Evolutionary conservation across 2,113 vertebrate genomes (phyloP), one percentile per base, ranked within the genome.

Genomic region (Cololabis saira): DNA sequence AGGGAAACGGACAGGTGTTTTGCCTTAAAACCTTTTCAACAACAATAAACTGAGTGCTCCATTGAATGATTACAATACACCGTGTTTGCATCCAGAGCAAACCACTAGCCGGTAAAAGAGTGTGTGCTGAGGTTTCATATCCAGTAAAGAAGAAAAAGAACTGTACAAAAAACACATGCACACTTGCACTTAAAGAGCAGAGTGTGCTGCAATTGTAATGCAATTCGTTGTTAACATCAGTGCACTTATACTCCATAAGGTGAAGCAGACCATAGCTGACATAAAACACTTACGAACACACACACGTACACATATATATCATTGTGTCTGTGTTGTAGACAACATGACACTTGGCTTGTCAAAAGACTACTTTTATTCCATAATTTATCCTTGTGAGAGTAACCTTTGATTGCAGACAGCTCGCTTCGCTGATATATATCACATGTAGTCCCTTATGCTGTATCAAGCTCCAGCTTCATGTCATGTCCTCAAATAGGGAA

Each of bases 1-100:
- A 30, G 37, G 66, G 54, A 79, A 84, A 74, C 1, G 61, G 61
- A 54, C 89, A 91, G 89, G 84, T 89, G 87, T 81, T 81, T 85
- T 67, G 19, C 68, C 21, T 62, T 40, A 42, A 61, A 82, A 58
- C 18, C 52, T 27, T 37, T 78, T 54, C 40, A 75, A 74, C 76
- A 78, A 80, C 63, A 52, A 42, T 42, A 51, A 67, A 54, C 53
- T 76, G 50, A 78, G 63, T 61, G 30, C 16, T 24, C 15, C 48
- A 52, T 67, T 59, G 50, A 69, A 71, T 63, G 66, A 37, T 76
- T 44, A 60, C 52, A 83, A 65, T 59, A 17, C 30, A 67, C 55
- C 51, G 33, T 72, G 50, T 50, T 69, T 80, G 62, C n/a, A 68
- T 61, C 68, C 51, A 63, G 74, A 40, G 68, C 61, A 68, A 75